phyloP scores from a whole-genome alignment of 2,113 vertebrate genomes.

The Toxostoma redivivum region DNA sequence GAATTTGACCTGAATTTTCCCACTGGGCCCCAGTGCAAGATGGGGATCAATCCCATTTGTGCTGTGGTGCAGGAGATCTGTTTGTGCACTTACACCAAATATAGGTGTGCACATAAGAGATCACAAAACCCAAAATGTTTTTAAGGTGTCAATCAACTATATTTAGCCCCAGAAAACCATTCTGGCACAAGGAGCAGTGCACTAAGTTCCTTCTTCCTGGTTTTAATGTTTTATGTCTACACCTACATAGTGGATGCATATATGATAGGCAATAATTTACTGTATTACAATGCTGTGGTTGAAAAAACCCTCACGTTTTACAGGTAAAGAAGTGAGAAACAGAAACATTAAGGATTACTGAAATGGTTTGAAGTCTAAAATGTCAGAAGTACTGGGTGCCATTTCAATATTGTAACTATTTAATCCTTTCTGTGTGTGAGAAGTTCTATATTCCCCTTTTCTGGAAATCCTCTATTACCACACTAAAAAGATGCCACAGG shows the following conservation, averaged over 20 bases:
- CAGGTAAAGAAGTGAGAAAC: background rate
- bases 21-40: background rate
- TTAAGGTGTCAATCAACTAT: background rate
- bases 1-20: background rate
- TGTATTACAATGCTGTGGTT: background rate
- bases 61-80: background rate
- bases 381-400: background rate
- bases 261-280: background rate
- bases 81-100: background rate
- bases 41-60: background rate
- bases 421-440: background rate
- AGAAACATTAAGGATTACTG: background rate
- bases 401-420: background rate
- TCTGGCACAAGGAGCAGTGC: background rate
- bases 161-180: background rate
- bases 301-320: background rate
- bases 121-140: background rate
- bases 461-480: background rate
- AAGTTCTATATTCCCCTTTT: background rate
- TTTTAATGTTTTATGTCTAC: background rate
- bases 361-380: background rate
- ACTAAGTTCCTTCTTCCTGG: background rate
- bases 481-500: background rate
- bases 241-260: background rate
- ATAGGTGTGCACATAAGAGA: fast-evolving